A percentile compares a stretch with the other conserved stretches of the same genome.
These are phyloP conservation scores for Apocrypta bakeri DNA, from an alignment of 1,140 invertebrate species.

Conservation along the genomic window DNA sequence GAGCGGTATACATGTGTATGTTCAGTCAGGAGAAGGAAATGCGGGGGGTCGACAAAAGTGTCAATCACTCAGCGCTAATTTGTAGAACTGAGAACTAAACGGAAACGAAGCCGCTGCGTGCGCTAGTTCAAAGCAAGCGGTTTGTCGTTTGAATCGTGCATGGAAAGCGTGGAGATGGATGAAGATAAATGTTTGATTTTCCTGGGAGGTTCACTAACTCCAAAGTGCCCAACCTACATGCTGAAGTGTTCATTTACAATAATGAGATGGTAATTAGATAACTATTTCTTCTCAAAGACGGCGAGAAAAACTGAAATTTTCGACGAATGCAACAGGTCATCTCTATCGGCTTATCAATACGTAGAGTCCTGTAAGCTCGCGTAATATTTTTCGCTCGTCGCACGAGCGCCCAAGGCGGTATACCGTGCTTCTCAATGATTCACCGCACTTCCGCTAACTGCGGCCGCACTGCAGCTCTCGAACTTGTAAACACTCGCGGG, in stretches of 20 bases:
- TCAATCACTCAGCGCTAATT: slow-evolving; percentile 35
- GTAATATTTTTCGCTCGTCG: slow-evolving; percentile 7
- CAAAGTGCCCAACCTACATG: neutral
- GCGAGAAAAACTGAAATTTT: no score
- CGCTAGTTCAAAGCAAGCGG: neutral
- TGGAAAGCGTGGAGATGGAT: neutral
- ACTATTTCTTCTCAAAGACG: no score
- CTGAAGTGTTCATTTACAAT: no score
- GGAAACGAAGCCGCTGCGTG: neutral
- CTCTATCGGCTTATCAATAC: neutral
- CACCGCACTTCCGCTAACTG: slow-evolving; percentile 43
- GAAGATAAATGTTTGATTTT: neutral
- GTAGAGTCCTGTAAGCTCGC: neutral
- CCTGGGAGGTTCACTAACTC: neutral
- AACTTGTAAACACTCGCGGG: slow-evolving; percentile 41
- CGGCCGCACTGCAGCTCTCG: slow-evolving; percentile 21
- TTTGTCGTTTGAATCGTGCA: neutral
- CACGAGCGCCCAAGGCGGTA: neutral
- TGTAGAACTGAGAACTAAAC: neutral
- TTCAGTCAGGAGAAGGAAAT: neutral
- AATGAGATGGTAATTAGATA: no score
- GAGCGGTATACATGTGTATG: neutral
- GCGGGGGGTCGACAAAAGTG: neutral
- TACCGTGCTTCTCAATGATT: slow-evolving; percentile 28
- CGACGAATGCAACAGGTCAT: no score